Conservation (phyloP, 2,113 vertebrate genomes). For the Antigone vipio region DNA sequence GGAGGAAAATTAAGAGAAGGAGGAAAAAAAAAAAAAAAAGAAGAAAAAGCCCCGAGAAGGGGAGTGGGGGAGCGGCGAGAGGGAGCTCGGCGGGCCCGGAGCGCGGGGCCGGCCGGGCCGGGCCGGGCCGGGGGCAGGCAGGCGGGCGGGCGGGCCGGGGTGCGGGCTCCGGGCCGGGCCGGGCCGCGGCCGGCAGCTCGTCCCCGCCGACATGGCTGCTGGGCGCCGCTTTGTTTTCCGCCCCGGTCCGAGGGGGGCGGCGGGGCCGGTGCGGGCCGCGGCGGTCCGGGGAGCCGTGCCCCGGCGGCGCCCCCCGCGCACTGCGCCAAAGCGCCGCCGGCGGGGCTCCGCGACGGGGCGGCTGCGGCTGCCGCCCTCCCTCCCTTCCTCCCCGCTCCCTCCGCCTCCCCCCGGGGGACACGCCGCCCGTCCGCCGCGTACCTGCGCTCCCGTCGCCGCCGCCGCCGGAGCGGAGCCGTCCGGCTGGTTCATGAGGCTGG, state of each 20-base stretch:
- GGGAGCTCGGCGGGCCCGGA: neutral
- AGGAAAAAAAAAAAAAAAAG: neutral
- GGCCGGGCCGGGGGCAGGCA: neutral
- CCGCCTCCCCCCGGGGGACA: constrained; percentile 10
- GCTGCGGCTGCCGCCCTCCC: neutral
- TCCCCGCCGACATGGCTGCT: constrained; percentile 73
- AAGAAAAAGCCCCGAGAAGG: constrained; percentile 18
- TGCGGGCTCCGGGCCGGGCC: neutral
- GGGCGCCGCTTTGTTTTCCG: constrained; percentile 67
- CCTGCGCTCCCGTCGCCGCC: constrained; percentile 15
- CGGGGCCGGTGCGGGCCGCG: neutral
- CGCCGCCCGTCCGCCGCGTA: constrained; percentile 42
- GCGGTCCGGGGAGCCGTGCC: neutral
- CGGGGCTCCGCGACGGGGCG: neutral
- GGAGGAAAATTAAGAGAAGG: constrained; percentile 52
- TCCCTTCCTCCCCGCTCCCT: neutral
- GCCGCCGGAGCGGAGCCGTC: constrained; percentile 35
- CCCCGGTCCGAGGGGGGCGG: neutral
- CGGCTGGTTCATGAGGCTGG: constrained; percentile 32
- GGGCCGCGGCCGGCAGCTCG: constrained; percentile 48
- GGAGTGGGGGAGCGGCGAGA: neutral
- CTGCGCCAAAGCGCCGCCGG: constrained; percentile 24
- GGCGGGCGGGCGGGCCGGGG: neutral
- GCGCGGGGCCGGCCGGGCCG: neutral
- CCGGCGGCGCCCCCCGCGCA: constrained; percentile 13